These are phyloP conservation scores for Bruchidius siliquastri DNA, from an alignment of 2,888 invertebrate genomes.

Conservation along the genomic window DNA sequence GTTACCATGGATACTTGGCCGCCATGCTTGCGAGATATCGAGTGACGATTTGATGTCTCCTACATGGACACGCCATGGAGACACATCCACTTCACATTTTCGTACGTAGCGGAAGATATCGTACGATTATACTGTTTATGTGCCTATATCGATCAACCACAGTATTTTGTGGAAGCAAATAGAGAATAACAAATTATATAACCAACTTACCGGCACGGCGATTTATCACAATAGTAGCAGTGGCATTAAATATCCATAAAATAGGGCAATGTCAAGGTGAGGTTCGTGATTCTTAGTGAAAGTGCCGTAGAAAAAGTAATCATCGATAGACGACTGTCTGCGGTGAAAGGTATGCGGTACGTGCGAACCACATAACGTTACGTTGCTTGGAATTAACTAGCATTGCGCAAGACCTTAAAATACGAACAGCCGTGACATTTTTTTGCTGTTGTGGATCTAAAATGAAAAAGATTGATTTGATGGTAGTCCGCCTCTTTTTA, in stretches of 20 bases:
- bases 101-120: too few species aligned
- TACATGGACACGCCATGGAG: too few species aligned
- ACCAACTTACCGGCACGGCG: neutral
- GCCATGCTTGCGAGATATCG: too few species aligned
- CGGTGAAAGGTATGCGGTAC: neutral
- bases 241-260: slow-evolving; percentile 21
- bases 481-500: neutral
- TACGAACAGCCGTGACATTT: neutral
- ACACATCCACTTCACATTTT: too few species aligned
- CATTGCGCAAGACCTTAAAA: neutral
- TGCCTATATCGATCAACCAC: too few species aligned
- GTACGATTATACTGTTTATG: too few species aligned
- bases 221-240: neutral
- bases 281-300: slow-evolving; percentile 11
- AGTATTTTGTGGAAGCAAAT: neutral
- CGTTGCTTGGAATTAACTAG: neutral
- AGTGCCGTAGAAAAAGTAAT: neutral
- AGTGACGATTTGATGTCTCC: too few species aligned
- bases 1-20: too few species aligned
- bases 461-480: neutral
- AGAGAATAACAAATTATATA: neutral
- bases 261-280: slow-evolving; percentile 36
- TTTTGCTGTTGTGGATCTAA: neutral
- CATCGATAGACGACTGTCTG: neutral
- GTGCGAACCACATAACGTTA: neutral